Evolutionary conservation across 2,888 invertebrate genomes (phyloP), one percentile per base, ranked within the genome.

Genomic region (Tillus elongatus): DNA sequence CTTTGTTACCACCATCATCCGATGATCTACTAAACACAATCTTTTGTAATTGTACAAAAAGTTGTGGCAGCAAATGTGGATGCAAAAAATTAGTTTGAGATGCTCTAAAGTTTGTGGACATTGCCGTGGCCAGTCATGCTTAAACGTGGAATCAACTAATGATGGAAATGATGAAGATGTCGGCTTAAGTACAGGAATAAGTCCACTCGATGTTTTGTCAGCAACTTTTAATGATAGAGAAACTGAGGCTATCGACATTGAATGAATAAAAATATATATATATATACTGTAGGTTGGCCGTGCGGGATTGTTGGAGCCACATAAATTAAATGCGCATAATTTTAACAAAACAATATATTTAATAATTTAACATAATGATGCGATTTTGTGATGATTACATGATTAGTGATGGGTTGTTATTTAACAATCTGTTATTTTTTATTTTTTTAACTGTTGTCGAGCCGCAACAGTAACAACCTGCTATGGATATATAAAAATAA

Each of bases 201-300:
- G 24, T 31, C 15, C 36, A 36, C 15, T 30, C 30, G 19, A 36
- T 9, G 33, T 33, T 37, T 33, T 33, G 33, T 19, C 27, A 24
- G 26, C 33, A 33, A 37, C 2, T 3, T 4, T 36, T 36, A 11
- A 10, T 36, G 30, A 36, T 15, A 10, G 2, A 36, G 36, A 36
- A 36, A 36, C 36, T 37, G 37, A 37, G 24, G 37, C 32, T 24
- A 33, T 37, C 32, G 37, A 37, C 37, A 37, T 16, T 37, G 32
- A 33, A 33, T 33, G 15, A 15, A 1, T 15, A 33, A 33, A 33
- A 33, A 33, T 15, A 15, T 33, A 33, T 33, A 33, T 33, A 33
- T n/a, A n/a, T n/a, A n/a, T n/a, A n/a, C n/a, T n/a, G n/a, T n/a
- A n/a, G n/a, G n/a, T n/a, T n/a, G n/a, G n/a, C n/a, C n/a, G n/a